Evolutionary conservation across 2,113 vertebrate species (phyloP), one percentile per base, ranked within the genome.

Genomic region (Tympanuchus pallidicinctus): DNA sequence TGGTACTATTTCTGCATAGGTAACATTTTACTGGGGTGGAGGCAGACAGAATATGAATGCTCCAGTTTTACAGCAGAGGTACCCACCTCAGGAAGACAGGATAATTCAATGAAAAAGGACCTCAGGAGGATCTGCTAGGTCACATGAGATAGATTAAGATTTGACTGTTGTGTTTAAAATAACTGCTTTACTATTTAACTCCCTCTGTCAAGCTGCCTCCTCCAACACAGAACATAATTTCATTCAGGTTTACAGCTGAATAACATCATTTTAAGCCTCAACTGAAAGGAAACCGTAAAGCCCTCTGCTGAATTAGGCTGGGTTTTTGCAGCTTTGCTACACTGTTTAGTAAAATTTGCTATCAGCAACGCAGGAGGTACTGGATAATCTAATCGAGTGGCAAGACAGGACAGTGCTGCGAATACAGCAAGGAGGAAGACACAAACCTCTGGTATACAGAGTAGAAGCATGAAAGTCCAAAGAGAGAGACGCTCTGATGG

Each of bases 321-420:
- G 7, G 17, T n/a, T 86, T 92, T n/a, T 71, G n/a, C 52, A 88
- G 45, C 19, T 89, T 89, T 81, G 61, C 36, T 64, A 28, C 25
- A 40, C 25, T 8, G 5, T 28, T 64, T 67, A 67, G 34, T 82
- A 81, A 48, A 81, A 43, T 48, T 40, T 72, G 40, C 45, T 64
- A 6, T 52, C 65, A 65, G 38, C 32, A 47, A 6, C 0, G 1
- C 56, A 0, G 3, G 47, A 67, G 48, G 42, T n/a, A 56, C 32
- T 1, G 2, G 3, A 13, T 11, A n/a, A 8, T 64, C 10, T 73
- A 50, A 32, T 34, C 48, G 64, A 32, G 11, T 21, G 18, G 18
- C 16, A 16, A 45, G 18, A 7, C 36, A 66, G 59, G 69, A 88
- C 73, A 27, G 0, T 9, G 4, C 4, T 86, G 50, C 20, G 80